A percentile compares a stretch with the other conserved stretches of the same genome.
phyloP scores from a whole-genome alignment of 1,140 invertebrate species.

The Adelges cooleyi region DNA sequence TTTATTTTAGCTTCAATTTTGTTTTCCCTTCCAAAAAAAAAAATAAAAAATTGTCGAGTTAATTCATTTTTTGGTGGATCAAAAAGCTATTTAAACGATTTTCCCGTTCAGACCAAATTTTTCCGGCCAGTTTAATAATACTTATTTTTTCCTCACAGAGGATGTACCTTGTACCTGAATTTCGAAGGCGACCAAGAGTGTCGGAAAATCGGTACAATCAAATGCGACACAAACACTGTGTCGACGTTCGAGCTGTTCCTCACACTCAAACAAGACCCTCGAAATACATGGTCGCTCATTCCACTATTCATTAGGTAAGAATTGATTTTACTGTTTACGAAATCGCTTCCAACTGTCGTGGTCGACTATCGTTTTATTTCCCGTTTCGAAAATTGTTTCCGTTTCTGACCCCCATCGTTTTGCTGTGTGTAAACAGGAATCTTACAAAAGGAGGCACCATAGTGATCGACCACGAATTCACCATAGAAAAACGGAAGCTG shows the following conservation, averaged over 20 bases:
- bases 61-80: neutral
- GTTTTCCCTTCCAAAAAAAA: neutral
- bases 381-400: slow-evolving; percentile 33
- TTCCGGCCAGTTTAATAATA: no score
- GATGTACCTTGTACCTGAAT: slow-evolving; percentile 61
- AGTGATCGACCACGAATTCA: slow-evolving; percentile 71
- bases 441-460: slow-evolving; percentile 67
- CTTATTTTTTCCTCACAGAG: slow-evolving; percentile 40
- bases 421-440: slow-evolving; percentile 47
- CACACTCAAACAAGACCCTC: slow-evolving; percentile 64
- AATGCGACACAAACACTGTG: slow-evolving; percentile 67
- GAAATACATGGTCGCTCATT: slow-evolving; percentile 64
- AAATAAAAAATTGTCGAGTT: neutral
- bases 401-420: slow-evolving; percentile 30
- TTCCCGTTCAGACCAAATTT: no score
- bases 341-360: neutral
- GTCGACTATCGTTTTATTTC: neutral
- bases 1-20: no score
- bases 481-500: slow-evolving; percentile 72
- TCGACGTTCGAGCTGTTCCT: slow-evolving; percentile 76
- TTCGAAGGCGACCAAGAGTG: slow-evolving; percentile 54
- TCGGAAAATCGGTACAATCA: slow-evolving; percentile 52
- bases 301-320: slow-evolving; percentile 77
- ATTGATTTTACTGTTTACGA: slow-evolving; percentile 14
- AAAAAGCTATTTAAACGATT: no score